Evolutionary conservation across 2,113 vertebrate genomes (phyloP).

Genomic region (Lampris incognitus): DNA sequence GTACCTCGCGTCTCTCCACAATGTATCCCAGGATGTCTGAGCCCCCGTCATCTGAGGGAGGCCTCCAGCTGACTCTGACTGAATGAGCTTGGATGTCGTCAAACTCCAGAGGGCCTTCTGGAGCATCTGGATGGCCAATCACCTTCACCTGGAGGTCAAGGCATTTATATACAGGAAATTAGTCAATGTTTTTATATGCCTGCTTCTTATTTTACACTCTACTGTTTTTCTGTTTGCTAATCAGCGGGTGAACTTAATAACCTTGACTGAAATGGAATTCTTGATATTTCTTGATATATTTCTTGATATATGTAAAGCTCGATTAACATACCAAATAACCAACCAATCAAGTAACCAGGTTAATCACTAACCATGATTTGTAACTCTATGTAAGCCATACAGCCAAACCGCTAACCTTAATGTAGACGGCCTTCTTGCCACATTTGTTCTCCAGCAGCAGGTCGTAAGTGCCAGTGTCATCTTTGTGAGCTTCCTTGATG

Average conservation of each 20-base stretch:
- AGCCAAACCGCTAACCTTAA: slow-evolving; percentile 82
- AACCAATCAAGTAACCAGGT: too few species aligned
- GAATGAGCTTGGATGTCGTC: slow-evolving; percentile 97
- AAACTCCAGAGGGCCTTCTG: slow-evolving; percentile 97
- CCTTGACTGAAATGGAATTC: too few species aligned
- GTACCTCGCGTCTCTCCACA: slow-evolving; percentile 94
- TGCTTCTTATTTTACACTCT: too few species aligned
- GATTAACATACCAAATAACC: too few species aligned
- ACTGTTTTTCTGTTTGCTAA: too few species aligned
- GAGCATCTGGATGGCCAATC: slow-evolving; percentile 93
- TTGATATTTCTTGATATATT: too few species aligned
- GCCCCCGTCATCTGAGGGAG: slow-evolving; percentile 94
- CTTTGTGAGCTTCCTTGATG: slow-evolving; percentile 95
- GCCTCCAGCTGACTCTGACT: slow-evolving; percentile 96
- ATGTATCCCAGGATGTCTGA: slow-evolving; percentile 94
- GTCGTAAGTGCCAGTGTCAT: slow-evolving; percentile 96
- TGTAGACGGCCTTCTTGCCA: slow-evolving; percentile 95
- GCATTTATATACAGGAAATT: neutral
- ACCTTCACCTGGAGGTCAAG: slow-evolving; percentile 84
- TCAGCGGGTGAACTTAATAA: too few species aligned
- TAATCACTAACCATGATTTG: too few species aligned
- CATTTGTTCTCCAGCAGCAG: slow-evolving; percentile 97
- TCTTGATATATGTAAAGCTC: too few species aligned
- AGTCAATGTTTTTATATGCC: too few species aligned
- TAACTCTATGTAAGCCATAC: too few species aligned